Percentiles rank a stretch among this genome's conserved stretches.
Evolutionary conservation across 2,797 vertebrate genomes (phyloP).

Genomic region (Chelon auratus): DNA sequence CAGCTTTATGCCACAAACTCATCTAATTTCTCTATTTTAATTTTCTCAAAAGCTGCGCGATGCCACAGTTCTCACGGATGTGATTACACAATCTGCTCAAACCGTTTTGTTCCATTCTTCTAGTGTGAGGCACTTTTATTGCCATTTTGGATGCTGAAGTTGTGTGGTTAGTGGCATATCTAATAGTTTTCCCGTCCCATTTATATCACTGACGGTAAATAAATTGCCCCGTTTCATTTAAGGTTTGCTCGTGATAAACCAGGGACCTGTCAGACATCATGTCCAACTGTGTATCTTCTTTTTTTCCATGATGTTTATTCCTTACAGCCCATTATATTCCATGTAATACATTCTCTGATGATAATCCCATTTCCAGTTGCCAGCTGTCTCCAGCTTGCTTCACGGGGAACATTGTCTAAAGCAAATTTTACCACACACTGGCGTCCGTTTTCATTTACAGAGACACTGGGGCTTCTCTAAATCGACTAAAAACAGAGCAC

Average conservation of each 20-base stretch:
- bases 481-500: conserved; percentile 28
- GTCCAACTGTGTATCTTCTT: background rate
- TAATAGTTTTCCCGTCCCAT: background rate
- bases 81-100: background rate
- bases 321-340: conserved; percentile 20
- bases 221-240: background rate
- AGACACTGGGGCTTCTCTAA: conserved; percentile 27
- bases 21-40: conserved; percentile 9
- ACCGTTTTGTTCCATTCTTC: background rate
- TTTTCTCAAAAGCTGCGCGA: conserved; percentile 7
- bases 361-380: conserved; percentile 24
- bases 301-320: conserved; percentile 9
- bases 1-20: background rate
- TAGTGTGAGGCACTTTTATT: too few species aligned
- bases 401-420: conserved; percentile 23
- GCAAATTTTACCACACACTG: conserved; percentile 42
- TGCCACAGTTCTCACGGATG: background rate
- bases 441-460: conserved; percentile 39
- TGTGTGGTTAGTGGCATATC: background rate
- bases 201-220: background rate
- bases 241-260: background rate
- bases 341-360: conserved; percentile 17
- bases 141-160: background rate
- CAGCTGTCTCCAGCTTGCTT: conserved; percentile 26
- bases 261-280: background rate